A percentile compares a stretch with the other conserved stretches of the same genome.
Conservation (phyloP, 2,113 vertebrate genomes). For the Dasypus novemcinctus region DNA sequence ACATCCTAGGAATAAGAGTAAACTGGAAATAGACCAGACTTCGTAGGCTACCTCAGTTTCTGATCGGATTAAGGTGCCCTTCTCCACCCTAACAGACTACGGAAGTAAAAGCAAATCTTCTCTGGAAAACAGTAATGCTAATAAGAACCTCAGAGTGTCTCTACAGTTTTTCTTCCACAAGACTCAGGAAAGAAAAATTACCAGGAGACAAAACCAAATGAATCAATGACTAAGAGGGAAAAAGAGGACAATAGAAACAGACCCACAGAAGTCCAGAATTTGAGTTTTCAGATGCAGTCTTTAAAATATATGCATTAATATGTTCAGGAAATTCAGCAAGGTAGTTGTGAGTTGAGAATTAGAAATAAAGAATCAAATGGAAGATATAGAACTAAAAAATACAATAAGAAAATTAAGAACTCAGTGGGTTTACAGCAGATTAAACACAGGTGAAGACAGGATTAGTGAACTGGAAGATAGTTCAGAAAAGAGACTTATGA, state of each 20-base stretch:
- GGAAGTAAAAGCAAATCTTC: background rate
- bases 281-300: background rate
- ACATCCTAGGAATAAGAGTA: background rate
- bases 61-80: background rate
- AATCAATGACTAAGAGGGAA: background rate
- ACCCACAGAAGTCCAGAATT: background rate
- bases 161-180: background rate
- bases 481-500: background rate
- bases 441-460: background rate
- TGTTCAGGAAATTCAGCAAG: background rate
- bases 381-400: background rate
- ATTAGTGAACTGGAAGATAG: background rate
- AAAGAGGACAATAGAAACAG: too few relatives aligned
- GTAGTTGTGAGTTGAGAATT: background rate
- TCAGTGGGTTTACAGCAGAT: too few relatives aligned
- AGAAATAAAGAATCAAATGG: background rate
- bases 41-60: background rate
- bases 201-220: background rate
- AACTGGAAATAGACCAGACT: background rate
- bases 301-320: background rate
- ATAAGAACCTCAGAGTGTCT: background rate
- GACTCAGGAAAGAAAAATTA: background rate
- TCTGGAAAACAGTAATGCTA: background rate
- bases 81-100: background rate
- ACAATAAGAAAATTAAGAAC: background rate